Evolutionary conservation across 2,888 invertebrate species (phyloP).

Genomic region (Portevinia maculata): DNA sequence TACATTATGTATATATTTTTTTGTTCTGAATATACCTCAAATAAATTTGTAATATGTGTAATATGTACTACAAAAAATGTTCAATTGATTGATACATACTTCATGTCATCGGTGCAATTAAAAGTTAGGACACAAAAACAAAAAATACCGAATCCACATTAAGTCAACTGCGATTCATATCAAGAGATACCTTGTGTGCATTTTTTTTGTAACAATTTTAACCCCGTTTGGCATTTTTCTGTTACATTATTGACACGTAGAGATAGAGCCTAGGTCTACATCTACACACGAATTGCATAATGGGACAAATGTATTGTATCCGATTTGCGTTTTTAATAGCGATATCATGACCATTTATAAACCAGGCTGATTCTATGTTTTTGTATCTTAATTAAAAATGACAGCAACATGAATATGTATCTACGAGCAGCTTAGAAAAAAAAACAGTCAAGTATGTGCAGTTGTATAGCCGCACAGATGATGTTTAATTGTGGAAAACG

Average conservation of each 20-base stretch:
- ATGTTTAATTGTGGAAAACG: constrained; percentile 23
- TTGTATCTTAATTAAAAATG: constrained; percentile 71
- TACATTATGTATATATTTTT: constrained; percentile 33
- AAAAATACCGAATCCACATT: constrained; percentile 38
- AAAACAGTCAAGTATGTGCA: not conserved
- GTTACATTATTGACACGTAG: constrained; percentile 60
- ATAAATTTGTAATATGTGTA: constrained; percentile 25
- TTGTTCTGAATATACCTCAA: constrained; percentile 31
- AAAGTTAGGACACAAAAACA: constrained; percentile 40
- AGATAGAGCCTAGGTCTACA: constrained; percentile 18
- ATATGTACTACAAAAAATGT: constrained; percentile 12
- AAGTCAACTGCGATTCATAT: constrained; percentile 60
- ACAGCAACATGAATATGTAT: constrained; percentile 61
- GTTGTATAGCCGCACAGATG: not conserved
- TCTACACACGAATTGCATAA: constrained; percentile 43
- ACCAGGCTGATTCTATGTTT: constrained; percentile 42
- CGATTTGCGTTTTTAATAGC: constrained; percentile 56
- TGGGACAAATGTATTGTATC: constrained; percentile 47
- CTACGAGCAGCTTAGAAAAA: constrained; percentile 22
- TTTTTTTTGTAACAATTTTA: constrained; percentile 33
- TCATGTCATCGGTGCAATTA: constrained; percentile 61
- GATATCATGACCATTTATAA: constrained; percentile 65
- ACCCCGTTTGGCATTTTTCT: constrained; percentile 49
- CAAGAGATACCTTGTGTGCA: constrained; percentile 36
- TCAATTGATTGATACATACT: constrained; percentile 54